Conservation (phyloP, 2,888 invertebrate genomes). For the Zele albiditarsus region DNA sequence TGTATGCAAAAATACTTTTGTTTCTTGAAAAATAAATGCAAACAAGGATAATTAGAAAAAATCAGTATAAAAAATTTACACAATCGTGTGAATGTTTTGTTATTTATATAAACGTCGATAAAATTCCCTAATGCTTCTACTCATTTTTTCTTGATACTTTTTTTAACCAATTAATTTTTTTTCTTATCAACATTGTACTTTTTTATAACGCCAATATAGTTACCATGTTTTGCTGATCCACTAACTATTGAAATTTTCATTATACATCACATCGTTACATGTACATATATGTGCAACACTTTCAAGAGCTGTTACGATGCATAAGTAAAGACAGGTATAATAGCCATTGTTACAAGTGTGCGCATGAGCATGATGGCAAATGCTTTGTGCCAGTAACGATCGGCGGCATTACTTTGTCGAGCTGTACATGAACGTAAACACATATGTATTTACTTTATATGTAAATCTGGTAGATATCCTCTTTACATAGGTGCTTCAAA, state of each 20-base stretch:
- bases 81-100: too few species aligned
- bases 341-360: slow-evolving; percentile 39
- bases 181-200: too few species aligned
- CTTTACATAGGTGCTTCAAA: neutral
- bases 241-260: neutral
- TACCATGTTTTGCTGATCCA: neutral
- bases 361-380: slow-evolving; percentile 29
- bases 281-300: slow-evolving; percentile 21
- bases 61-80: too few species aligned
- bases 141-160: too few species aligned
- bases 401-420: slow-evolving; percentile 1
- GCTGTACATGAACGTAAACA: slow-evolving; percentile 1
- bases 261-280: neutral
- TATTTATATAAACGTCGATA: too few species aligned
- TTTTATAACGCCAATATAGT: too few species aligned
- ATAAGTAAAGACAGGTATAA: slow-evolving; percentile 32
- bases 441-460: neutral
- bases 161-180: too few species aligned
- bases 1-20: too few species aligned
- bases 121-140: too few species aligned
- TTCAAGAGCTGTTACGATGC: slow-evolving; percentile 5
- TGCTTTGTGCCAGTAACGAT: slow-evolving; percentile 36
- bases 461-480: neutral
- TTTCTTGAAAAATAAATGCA: too few species aligned
- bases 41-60: too few species aligned